Conservation (phyloP, 1,140 invertebrate genomes). For the Sesamia nonagrioides region DNA sequence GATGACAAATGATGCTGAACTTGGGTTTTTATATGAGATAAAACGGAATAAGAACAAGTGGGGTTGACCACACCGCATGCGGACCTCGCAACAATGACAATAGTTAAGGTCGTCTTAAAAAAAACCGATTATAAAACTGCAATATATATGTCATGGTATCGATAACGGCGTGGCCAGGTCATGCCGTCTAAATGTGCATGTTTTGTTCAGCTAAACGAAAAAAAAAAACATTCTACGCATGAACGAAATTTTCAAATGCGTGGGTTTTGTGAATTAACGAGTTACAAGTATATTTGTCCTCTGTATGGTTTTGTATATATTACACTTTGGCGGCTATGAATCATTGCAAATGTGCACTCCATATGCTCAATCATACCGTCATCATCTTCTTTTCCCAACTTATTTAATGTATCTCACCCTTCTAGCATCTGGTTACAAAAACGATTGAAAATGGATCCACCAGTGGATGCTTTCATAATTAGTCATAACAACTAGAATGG, state of each 20-base stretch:
- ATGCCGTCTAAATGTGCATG: slow-evolving; percentile 38
- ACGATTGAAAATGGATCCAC: no score
- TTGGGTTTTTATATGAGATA: slow-evolving; percentile 73
- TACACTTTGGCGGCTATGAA: no score
- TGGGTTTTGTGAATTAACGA: slow-evolving; percentile 7
- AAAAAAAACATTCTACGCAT: slow-evolving; percentile 26
- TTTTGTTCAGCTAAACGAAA: slow-evolving; percentile 12
- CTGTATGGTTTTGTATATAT: not conserved
- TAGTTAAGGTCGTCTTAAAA: slow-evolving; percentile 60
- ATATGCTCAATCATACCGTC: no score
- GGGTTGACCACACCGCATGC: slow-evolving; percentile 60
- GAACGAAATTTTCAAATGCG: slow-evolving; percentile 26
- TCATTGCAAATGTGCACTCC: no score
- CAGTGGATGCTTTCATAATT: no score
- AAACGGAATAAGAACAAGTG: slow-evolving; percentile 66
- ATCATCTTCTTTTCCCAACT: no score
- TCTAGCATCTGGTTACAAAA: no score
- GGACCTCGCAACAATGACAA: slow-evolving; percentile 57
- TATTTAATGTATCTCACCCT: no score
- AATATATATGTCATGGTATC: slow-evolving; percentile 69
- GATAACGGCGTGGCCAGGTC: slow-evolving; percentile 56
- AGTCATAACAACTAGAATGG: no score
- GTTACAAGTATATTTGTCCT: not conserved
- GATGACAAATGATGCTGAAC: slow-evolving; percentile 59
- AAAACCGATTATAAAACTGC: slow-evolving; percentile 61